A percentile compares a stretch with the other conserved stretches of the same genome.
Evolutionary conservation across 1,140 invertebrate species (phyloP).

Genomic region (Laupala kohalensis): DNA sequence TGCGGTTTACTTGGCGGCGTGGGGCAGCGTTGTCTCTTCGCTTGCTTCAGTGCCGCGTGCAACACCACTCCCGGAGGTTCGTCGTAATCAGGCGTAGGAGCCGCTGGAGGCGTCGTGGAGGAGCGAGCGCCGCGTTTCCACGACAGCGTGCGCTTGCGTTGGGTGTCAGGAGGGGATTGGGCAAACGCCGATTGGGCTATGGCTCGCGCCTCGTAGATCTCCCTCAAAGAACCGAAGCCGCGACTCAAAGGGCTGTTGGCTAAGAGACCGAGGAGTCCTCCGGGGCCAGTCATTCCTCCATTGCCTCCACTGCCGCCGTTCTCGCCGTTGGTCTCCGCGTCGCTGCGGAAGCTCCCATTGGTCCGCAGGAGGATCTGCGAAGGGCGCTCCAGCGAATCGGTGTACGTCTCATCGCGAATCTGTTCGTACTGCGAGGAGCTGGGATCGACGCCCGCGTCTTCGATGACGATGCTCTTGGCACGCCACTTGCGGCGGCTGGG

Average conservation of each 20-base stretch:
- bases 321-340: slow-evolving; percentile 13
- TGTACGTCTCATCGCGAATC: slow-evolving; percentile 19
- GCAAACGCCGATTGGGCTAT: slow-evolving; percentile 17
- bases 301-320: background rate
- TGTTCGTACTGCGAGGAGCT: background rate
- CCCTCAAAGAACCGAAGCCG: slow-evolving; percentile 47
- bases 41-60: slow-evolving; percentile 20
- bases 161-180: slow-evolving; percentile 19
- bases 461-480: background rate
- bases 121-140: slow-evolving; percentile 21
- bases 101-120: background rate
- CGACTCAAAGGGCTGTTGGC: slow-evolving; percentile 7
- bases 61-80: slow-evolving; percentile 10
- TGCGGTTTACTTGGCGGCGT: slow-evolving; percentile 16
- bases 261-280: slow-evolving; percentile 5
- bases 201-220: slow-evolving; percentile 49
- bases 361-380: slow-evolving; percentile 38
- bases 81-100: background rate
- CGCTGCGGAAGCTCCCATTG: slow-evolving; percentile 47
- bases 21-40: slow-evolving; percentile 6
- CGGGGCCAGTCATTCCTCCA: background rate
- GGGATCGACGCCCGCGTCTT: background rate
- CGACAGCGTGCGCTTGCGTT: slow-evolving; percentile 19
- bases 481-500: slow-evolving; percentile 36
- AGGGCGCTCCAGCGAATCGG: slow-evolving; percentile 41